Evolutionary conservation across 2,888 invertebrate genomes (phyloP), one percentile per base, ranked within the genome.

Genomic region (Phalera bucephala): DNA sequence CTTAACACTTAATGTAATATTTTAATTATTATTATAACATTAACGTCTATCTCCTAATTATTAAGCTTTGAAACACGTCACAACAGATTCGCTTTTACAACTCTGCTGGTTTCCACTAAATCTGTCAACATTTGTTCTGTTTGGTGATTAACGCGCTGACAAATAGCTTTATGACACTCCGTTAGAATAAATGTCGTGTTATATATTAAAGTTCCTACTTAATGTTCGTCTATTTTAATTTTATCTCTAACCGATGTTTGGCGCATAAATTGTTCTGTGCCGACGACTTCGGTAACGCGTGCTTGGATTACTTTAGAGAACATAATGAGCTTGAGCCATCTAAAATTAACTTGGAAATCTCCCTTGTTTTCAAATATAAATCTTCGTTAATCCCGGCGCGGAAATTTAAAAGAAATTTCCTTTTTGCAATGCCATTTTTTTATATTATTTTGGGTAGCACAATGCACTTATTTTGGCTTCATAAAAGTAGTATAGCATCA

Each of bases 81-180:
- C 76, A 72, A 80, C 60, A 72, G 71, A 72, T 69, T 52, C 37
- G 44, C 45, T 52, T 50, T 64, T 60, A 74, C 60, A 67, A 57
- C 64, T 61, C 65, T 71, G 70, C 61, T 59, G 66, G 71, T 58
- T 69, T 58, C 57, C 64, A 78, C 68, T 80, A 80, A 80, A 80
- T 75, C 75, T 76, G 76, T 84, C 84, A 80, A 69, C 79, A 71
- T 77, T 72, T 72, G 77, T 75, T 71, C 71, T 62, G 68, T 60
- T 63, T 51, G 52, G 50, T 77, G 79, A 84, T 84, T 81, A 86
- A 80, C 77, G 62, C 74, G 80, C 70, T 81, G 84, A 88, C 85
- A 83, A 84, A 87, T 83, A 70, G 72, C 72, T 67, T 72, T 75
- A 80, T 68, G 80, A 76, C 80, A 80, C 71, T 68, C 61, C 66